Percentiles rank a stretch among this genome's conserved stretches.
Conservation (phyloP, 2,888 invertebrate genomes). For the Gnatocerus cornutus region DNA sequence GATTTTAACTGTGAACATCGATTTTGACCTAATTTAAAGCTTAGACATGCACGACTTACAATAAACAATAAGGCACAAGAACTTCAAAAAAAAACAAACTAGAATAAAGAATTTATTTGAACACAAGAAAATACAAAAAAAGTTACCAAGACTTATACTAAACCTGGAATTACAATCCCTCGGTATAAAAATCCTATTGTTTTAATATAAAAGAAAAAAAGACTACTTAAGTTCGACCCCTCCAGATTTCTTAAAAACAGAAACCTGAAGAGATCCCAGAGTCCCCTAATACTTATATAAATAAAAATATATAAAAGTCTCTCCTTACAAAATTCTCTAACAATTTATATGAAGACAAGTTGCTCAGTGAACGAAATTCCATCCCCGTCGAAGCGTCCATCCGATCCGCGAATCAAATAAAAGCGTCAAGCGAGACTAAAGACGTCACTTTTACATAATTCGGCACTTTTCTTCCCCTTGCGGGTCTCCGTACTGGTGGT, state of each 20-base stretch:
- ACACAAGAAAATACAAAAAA: constrained; percentile 52
- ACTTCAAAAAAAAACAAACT: constrained; percentile 50
- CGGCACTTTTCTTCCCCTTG: constrained; percentile 75
- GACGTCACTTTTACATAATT: constrained; percentile 71
- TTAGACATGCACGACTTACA: constrained; percentile 39
- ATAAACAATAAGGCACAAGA: constrained; percentile 55
- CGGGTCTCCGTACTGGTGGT: constrained; percentile 73
- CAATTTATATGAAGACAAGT: constrained; percentile 17
- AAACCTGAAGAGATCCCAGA: constrained; percentile 21
- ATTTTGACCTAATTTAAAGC: constrained; percentile 33
- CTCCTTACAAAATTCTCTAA: constrained; percentile 17
- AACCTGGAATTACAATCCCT: constrained; percentile 45
- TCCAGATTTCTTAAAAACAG: constrained; percentile 24
- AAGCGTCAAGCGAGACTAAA: constrained; percentile 17
- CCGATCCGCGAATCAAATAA: constrained; percentile 25
- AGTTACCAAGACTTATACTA: constrained; percentile 52
- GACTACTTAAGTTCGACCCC: constrained; percentile 28
- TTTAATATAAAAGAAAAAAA: constrained; percentile 36
- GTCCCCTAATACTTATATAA: constrained; percentile 56
- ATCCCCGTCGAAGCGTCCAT: constrained; percentile 18
- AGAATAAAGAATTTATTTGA: constrained; percentile 57
- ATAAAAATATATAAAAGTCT: constrained; percentile 58
- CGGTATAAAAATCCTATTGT: constrained; percentile 36
- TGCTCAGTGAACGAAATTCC: constrained; percentile 14
- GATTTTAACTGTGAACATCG: constrained; percentile 34